Percentiles rank a stretch among this genome's conserved stretches.
phyloP scores from a whole-genome alignment of 2,113 vertebrate genomes.

The Formicarius rufipectus region DNA sequence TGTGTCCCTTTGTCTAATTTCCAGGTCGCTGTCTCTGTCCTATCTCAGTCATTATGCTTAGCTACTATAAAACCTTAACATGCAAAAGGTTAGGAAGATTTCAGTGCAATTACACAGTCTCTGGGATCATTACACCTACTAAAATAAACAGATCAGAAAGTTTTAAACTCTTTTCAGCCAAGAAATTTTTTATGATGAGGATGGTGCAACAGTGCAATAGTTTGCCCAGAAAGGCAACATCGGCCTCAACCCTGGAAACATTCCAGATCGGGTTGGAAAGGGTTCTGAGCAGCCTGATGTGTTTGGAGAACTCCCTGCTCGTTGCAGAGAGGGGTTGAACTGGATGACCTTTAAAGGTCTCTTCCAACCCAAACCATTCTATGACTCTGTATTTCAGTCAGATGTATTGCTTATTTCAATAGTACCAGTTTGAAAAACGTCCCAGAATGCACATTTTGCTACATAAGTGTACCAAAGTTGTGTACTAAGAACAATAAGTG shows the following conservation, averaged over 20 bases:
- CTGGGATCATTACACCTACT: neutral
- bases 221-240: neutral
- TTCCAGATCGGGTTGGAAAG: neutral
- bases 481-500: neutral
- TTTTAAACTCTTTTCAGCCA: neutral
- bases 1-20: neutral
- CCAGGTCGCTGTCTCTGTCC: neutral
- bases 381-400: neutral
- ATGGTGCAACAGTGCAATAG: neutral
- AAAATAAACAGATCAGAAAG: neutral
- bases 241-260: neutral
- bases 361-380: neutral
- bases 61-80: neutral
- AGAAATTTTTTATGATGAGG: neutral
- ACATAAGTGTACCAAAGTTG: neutral
- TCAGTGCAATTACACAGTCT: neutral
- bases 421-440: neutral
- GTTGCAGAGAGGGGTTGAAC: neutral
- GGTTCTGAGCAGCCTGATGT: neutral
- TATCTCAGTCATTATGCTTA: neutral
- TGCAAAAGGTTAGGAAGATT: neutral
- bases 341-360: neutral
- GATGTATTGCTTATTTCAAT: neutral
- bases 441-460: neutral
- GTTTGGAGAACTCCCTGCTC: neutral